Percentiles rank a stretch among this genome's conserved stretches.
phyloP scores from a whole-genome alignment of 1,140 invertebrate species.

The Hydropsyche tenuis region DNA sequence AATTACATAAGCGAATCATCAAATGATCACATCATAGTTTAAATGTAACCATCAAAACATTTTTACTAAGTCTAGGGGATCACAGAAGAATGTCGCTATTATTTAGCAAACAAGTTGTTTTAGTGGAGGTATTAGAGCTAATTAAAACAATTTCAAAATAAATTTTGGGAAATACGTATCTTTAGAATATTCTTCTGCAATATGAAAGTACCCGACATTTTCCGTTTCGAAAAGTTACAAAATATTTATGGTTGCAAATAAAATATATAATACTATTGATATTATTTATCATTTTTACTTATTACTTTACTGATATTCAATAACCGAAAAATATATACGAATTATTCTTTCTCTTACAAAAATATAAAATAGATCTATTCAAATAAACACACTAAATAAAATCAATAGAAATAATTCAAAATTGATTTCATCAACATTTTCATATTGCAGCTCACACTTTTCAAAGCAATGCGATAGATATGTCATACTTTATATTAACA shows the following conservation, averaged over 20 bases:
- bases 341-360: too few relatives aligned
- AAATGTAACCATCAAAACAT: background rate
- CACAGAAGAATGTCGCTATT: slow-evolving; percentile 44
- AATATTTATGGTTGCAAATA: background rate
- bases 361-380: too few relatives aligned
- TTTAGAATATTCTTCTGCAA: slow-evolving; percentile 21
- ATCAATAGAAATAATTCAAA: too few relatives aligned
- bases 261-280: background rate
- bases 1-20: background rate
- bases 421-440: slow-evolving; percentile 2
- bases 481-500: background rate
- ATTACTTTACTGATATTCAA: too few relatives aligned
- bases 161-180: background rate
- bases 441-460: slow-evolving; percentile 15
- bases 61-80: slow-evolving; percentile 42
- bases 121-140: background rate
- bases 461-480: slow-evolving; percentile 17
- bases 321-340: too few relatives aligned
- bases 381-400: too few relatives aligned
- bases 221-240: background rate
- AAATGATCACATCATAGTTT: background rate
- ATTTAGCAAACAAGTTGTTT: background rate
- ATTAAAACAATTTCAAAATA: slow-evolving; percentile 17
- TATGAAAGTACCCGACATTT: background rate
- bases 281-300: too few relatives aligned